phyloP scores from a whole-genome alignment of 2,888 invertebrate species.

The Zele albiditarsus region DNA sequence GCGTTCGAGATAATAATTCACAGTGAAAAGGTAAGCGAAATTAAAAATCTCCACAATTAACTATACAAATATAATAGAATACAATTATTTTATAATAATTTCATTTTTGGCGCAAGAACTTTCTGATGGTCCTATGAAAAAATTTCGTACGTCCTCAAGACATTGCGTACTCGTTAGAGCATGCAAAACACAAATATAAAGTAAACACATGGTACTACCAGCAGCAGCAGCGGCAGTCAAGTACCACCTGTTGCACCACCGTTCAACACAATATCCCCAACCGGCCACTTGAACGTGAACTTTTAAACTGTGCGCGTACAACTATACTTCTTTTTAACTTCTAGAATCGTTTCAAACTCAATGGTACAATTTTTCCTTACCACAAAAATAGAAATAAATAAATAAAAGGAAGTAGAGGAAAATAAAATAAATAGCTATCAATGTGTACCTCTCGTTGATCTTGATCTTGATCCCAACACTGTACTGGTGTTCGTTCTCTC shows the following conservation, averaged over 20 bases:
- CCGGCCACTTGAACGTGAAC: neutral
- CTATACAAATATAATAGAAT: neutral
- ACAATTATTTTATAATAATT: neutral
- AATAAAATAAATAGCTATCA: neutral
- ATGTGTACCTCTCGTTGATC: neutral
- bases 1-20: neutral
- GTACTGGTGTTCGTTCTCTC: neutral
- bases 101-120: neutral
- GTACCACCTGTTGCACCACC: slow-evolving; percentile 29
- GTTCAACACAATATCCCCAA: neutral
- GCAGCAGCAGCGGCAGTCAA: neutral
- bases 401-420: neutral
- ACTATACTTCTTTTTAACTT: neutral
- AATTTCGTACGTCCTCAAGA: neutral
- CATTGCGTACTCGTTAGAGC: neutral
- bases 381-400: neutral
- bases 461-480: neutral
- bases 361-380: no score
- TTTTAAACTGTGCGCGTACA: neutral
- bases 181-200: neutral
- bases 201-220: neutral
- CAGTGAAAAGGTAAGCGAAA: neutral
- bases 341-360: no score
- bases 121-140: neutral
- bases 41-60: neutral